A percentile compares a stretch with the other conserved stretches of the same genome.
Evolutionary conservation across 2,797 vertebrate genomes (phyloP).

Genomic region (Schizothorax lantsangensis): DNA sequence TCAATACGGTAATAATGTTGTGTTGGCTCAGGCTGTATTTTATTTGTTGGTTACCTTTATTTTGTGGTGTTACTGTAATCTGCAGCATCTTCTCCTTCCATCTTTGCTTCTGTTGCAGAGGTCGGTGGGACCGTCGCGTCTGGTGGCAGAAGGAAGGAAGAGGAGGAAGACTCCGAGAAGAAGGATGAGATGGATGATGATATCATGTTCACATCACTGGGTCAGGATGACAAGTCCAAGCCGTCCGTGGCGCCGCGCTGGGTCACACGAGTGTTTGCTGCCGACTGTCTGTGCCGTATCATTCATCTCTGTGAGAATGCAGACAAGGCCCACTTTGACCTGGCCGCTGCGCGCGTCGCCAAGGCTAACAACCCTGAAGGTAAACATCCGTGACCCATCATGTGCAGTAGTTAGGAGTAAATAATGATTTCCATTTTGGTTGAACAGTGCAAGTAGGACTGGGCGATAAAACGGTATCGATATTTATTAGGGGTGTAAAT

Average conservation of each 20-base stretch:
- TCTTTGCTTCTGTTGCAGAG: constrained; percentile 75
- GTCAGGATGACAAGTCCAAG: constrained; percentile 94
- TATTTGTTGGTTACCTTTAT: too few relatives aligned
- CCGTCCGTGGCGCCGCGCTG: constrained; percentile 97
- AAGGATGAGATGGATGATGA: constrained; percentile 99
- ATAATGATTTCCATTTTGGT: not conserved
- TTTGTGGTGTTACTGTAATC: not conserved
- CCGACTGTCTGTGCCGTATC: constrained; percentile 94
- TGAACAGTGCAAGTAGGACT: not conserved
- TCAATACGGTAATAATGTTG: too few relatives aligned
- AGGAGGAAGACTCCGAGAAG: constrained; percentile 94
- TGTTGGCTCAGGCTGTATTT: too few relatives aligned
- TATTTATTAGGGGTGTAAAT: too few relatives aligned
- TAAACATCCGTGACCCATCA: constrained; percentile 58
- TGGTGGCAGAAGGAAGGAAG: constrained; percentile 82
- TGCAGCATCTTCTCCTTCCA: not conserved
- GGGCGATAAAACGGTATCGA: too few relatives aligned
- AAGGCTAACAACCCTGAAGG: constrained; percentile 91
- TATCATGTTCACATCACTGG: constrained; percentile 94
- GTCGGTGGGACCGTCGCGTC: constrained; percentile 84
- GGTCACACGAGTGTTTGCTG: constrained; percentile 97
- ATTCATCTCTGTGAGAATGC: constrained; percentile 93
- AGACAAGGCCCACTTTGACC: constrained; percentile 91
- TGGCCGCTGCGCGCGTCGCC: constrained; percentile 88
- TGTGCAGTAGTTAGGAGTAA: not conserved